Evolutionary conservation across 1,140 invertebrate genomes (phyloP), one percentile per base, ranked within the genome.

Genomic region (Drosophila rufa): DNA sequence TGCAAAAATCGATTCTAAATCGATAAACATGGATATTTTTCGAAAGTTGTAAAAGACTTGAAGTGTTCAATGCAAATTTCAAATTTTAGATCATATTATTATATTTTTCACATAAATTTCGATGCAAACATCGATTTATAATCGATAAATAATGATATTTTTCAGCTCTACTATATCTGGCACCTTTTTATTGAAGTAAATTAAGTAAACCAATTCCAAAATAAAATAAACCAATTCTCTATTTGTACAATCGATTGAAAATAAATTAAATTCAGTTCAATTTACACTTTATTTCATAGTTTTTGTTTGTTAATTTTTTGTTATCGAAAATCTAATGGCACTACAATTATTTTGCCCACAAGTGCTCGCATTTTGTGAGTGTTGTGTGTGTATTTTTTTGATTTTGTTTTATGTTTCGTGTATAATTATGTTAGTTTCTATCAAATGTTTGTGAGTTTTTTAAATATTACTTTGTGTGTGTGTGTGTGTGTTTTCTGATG

Each of bases 291-390:
- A 59, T 67, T 70, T 48, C 11, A 48, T 55, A 8, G 7, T 15
- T 15, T 19, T 8, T 53, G 27, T 53, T 33, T 38, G 33, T 36
- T 36, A 4, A 17, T 42, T 22, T 4, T 19, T 43, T 55, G 17
- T 12, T 68, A 40, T 40, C n/a, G 36, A 57, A 69, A 42, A 36
- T 71, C 46, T 73, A 71, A 75, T 77, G 75, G 71, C 71, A 70
- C 67, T 70, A 67, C 22, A 70, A 67, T 67, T 70, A 70, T 67
- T 79, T 69, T 68, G 17, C 25, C 73, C 73, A 75, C 51, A 42
- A 47, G 27, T 71, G 50, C 22, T 59, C 38, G 43, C 74, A 67
- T 56, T 38, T 66, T 55, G 43, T 74, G 19, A 27, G n/a, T 55
- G 59, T 80, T 66, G 12, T 62, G 59, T 62, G 59, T 75, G 38